These are phyloP conservation scores for Irena cyanogastra DNA, from an alignment of 2,113 vertebrate species.

Conservation along the genomic window DNA sequence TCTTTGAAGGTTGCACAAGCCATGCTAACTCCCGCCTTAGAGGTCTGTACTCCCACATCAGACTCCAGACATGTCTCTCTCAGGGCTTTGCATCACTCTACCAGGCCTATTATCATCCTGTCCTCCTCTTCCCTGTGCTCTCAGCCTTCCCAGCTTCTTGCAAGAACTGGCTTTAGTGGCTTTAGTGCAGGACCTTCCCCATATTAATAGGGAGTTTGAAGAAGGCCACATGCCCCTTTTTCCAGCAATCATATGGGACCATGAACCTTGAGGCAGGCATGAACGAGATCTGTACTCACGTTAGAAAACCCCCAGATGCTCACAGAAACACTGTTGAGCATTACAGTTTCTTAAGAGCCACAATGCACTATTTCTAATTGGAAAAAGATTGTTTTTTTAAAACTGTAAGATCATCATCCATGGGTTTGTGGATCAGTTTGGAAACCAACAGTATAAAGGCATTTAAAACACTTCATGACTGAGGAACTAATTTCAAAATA, in stretches of 20 bases:
- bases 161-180: not conserved
- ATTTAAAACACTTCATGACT: not conserved
- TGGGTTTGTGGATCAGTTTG: not conserved
- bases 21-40: fast-evolving
- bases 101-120: not conserved
- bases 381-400: not conserved
- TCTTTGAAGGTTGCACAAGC: not conserved
- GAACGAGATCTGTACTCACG: not conserved
- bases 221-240: not conserved
- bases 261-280: not conserved
- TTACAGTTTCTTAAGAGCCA: not conserved
- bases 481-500: not conserved
- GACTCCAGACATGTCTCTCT: not conserved
- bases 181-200: not conserved
- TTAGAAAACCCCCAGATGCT: not conserved
- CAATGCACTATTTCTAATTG: not conserved
- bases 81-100: not conserved
- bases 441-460: not conserved
- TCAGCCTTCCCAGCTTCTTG: not conserved
- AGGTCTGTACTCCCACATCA: not conserved
- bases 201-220: not conserved
- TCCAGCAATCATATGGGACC: not conserved
- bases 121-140: not conserved
- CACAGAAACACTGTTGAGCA: not conserved
- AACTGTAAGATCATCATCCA: not conserved